Conservation (phyloP, 2,888 invertebrate genomes). For the Nemoura dubitans region DNA sequence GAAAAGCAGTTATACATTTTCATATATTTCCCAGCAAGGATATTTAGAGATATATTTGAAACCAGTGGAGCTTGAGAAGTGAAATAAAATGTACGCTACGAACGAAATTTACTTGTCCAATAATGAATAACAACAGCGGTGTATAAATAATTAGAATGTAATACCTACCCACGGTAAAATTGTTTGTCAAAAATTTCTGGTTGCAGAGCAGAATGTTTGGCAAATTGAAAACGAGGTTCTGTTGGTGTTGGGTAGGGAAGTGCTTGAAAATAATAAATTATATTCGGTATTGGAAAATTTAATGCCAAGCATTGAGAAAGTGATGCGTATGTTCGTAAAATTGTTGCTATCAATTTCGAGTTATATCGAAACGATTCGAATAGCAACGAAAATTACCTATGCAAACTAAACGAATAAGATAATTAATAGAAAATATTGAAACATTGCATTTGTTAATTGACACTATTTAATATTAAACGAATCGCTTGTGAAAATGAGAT, state of each 20-base stretch:
- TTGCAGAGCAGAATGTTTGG: neutral
- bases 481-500: neutral
- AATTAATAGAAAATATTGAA: neutral
- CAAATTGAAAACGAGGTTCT: neutral
- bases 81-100: too few species aligned
- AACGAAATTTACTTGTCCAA: too few species aligned
- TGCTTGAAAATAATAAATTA: neutral
- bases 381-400: neutral
- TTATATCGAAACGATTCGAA: conserved; percentile 15
- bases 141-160: too few species aligned
- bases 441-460: conserved; percentile 17
- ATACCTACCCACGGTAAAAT: too few species aligned
- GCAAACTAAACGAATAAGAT: neutral
- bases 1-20: too few species aligned
- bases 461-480: neutral
- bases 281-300: conserved; percentile 5
- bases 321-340: neutral
- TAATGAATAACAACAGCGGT: too few species aligned
- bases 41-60: too few species aligned
- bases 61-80: too few species aligned
- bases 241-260: neutral
- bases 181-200: too few species aligned
- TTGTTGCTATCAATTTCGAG: conserved; percentile 10
- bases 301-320: neutral
- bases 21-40: too few species aligned